A percentile compares a stretch with the other conserved stretches of the same genome.
These are phyloP conservation scores for Oncorhynchus masou DNA, from an alignment of 2,113 vertebrate species.

Conservation along the genomic window DNA sequence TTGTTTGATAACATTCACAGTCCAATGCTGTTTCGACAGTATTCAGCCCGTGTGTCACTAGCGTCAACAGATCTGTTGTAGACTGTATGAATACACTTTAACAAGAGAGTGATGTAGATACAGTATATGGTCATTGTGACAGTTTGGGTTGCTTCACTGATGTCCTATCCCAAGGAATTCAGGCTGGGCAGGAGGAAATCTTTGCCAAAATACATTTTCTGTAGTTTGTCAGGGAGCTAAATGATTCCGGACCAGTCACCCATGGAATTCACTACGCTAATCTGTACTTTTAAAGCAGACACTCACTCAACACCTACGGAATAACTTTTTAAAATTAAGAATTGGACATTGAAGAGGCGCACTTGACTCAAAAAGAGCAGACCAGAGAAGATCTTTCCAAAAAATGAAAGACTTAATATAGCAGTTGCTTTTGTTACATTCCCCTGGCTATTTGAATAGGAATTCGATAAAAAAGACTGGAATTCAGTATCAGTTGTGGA, in stretches of 20 bases:
- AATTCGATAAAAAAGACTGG: constrained; percentile 28
- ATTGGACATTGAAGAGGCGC: neutral
- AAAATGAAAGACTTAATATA: neutral
- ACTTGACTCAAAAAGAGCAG: neutral
- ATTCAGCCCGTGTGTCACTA: neutral
- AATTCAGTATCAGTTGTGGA: constrained; percentile 35
- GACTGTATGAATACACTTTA: neutral
- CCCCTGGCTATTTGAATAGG: constrained; percentile 23
- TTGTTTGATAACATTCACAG: constrained; percentile 33
- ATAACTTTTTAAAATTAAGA: neutral
- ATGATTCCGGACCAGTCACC: too few relatives aligned
- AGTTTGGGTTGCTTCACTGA: too few relatives aligned
- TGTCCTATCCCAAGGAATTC: too few relatives aligned
- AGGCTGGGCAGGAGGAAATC: too few relatives aligned
- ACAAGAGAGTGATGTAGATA: neutral
- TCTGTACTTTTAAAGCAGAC: neutral
- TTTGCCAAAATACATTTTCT: too few relatives aligned
- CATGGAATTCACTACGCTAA: neutral
- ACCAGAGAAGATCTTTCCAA: neutral
- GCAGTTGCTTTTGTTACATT: neutral
- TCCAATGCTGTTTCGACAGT: constrained; percentile 2
- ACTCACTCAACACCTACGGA: neutral
- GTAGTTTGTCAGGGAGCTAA: too few relatives aligned
- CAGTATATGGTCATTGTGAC: too few relatives aligned
- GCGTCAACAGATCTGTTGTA: neutral